These are phyloP conservation scores for Penaeus japonicus DNA, from an alignment of 1,140 invertebrate species.

Conservation along the genomic window DNA sequence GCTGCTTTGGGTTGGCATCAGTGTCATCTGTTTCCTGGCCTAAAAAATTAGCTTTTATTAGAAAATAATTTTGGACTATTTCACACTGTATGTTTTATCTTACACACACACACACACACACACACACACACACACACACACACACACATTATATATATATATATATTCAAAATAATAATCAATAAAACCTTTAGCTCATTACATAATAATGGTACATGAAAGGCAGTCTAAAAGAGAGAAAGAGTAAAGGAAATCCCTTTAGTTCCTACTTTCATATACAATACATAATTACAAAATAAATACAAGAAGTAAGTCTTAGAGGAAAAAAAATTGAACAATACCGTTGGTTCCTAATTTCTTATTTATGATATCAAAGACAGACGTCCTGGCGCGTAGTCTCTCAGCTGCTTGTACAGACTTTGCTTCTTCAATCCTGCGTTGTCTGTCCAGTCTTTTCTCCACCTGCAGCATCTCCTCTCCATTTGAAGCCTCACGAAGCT, in stretches of 20 bases:
- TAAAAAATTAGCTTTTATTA: slow-evolving; percentile 55
- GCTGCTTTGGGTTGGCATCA: slow-evolving; percentile 66
- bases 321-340: not conserved
- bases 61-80: too few species aligned
- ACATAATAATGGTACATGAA: too few species aligned
- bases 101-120: too few species aligned
- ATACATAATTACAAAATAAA: slow-evolving; percentile 18
- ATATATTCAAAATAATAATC: too few species aligned
- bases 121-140: too few species aligned
- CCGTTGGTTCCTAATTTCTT: slow-evolving; percentile 69
- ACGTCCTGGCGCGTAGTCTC: slow-evolving; percentile 29
- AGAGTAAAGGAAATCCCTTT: too few species aligned
- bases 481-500: slow-evolving; percentile 75
- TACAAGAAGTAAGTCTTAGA: not conserved
- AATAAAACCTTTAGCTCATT: too few species aligned
- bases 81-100: too few species aligned
- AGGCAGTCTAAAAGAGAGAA: too few species aligned
- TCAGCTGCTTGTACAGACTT: slow-evolving; percentile 65
- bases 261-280: slow-evolving; percentile 22
- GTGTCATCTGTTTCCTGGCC: slow-evolving; percentile 31
- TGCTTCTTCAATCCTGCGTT: slow-evolving; percentile 72
- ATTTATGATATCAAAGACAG: slow-evolving; percentile 85
- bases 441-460: slow-evolving; percentile 73
- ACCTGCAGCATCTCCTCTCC: slow-evolving; percentile 76
- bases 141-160: too few species aligned